Conservation (phyloP, 53 echinoderm and acorn worm genomes). For the Stichopus horrens region DNA sequence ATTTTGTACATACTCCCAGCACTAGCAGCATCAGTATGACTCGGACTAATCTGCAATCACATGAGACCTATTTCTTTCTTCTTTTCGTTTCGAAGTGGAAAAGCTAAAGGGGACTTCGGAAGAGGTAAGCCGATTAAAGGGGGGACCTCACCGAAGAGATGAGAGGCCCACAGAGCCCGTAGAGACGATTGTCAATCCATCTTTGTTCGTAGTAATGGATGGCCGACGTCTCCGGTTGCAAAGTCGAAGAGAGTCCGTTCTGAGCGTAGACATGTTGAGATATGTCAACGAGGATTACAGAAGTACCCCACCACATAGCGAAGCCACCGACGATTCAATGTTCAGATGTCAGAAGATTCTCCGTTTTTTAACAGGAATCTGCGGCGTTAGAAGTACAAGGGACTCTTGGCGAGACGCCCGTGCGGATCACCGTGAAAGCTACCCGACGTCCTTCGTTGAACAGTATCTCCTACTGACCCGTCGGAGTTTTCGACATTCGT, state of each 20-base stretch:
- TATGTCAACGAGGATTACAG: background rate
- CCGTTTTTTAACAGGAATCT: background rate
- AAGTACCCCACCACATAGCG: background rate
- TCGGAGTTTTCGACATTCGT: slow-evolving; percentile 75
- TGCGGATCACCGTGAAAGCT: background rate
- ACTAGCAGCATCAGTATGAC: too few species aligned
- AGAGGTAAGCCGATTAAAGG: slow-evolving; percentile 46
- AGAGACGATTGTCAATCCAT: slow-evolving; percentile 4
- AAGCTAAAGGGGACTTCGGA: slow-evolving; percentile 65
- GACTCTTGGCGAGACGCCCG: background rate
- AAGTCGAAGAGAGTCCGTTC: background rate
- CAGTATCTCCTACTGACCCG: slow-evolving; percentile 49
- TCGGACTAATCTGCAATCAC: too few species aligned
- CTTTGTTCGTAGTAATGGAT: slow-evolving; percentile 31
- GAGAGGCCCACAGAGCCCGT: background rate
- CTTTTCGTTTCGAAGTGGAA: slow-evolving; percentile 49
- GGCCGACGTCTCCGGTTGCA: slow-evolving; percentile 11
- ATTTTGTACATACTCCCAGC: too few species aligned
- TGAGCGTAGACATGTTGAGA: slow-evolving; percentile 19
- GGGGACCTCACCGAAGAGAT: slow-evolving; percentile 40
- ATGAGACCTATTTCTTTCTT: background rate
- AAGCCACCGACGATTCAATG: background rate
- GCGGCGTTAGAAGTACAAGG: background rate
- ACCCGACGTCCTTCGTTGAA: slow-evolving; percentile 74
- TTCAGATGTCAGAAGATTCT: background rate